Evolutionary conservation across 2,888 invertebrate species (phyloP).

Genomic region (Diaprepes abbreviatus): DNA sequence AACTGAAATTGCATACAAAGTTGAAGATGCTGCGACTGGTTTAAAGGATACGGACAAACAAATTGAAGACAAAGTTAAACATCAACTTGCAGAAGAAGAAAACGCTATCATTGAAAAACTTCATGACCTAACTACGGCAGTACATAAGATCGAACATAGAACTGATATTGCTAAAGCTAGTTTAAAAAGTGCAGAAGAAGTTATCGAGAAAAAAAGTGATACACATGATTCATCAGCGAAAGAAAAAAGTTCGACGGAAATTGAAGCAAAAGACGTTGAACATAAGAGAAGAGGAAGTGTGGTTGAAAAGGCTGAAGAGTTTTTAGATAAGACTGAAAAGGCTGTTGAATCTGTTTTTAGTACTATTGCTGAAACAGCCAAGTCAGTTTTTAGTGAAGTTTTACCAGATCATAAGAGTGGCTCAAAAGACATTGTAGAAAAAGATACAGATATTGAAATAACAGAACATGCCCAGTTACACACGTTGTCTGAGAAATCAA

Average conservation of each 20-base stretch:
- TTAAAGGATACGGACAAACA: neutral
- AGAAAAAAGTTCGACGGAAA: neutral
- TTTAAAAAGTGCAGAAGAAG: neutral
- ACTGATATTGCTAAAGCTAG: neutral
- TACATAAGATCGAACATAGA: neutral
- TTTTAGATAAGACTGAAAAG: slow-evolving; percentile 28
- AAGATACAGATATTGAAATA: neutral
- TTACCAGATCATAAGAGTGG: slow-evolving; percentile 5
- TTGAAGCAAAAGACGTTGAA: neutral
- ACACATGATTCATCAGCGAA: neutral
- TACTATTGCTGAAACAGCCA: slow-evolving; percentile 15
- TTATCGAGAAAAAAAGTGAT: neutral
- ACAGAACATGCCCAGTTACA: neutral
- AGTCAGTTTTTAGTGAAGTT: slow-evolving; percentile 10
- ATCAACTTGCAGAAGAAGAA: neutral
- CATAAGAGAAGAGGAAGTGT: neutral
- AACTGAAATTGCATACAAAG: neutral
- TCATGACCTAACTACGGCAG: neutral
- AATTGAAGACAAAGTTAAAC: neutral
- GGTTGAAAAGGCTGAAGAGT: slow-evolving; percentile 28
- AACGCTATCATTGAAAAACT: neutral
- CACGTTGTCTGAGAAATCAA: slow-evolving; percentile 28
- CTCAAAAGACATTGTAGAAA: neutral
- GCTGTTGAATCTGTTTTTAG: slow-evolving; percentile 7
- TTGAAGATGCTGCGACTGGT: neutral